Base-by-base conservation (phyloP, 2,888 invertebrate genomes). In the Euclidia mi region DNA sequence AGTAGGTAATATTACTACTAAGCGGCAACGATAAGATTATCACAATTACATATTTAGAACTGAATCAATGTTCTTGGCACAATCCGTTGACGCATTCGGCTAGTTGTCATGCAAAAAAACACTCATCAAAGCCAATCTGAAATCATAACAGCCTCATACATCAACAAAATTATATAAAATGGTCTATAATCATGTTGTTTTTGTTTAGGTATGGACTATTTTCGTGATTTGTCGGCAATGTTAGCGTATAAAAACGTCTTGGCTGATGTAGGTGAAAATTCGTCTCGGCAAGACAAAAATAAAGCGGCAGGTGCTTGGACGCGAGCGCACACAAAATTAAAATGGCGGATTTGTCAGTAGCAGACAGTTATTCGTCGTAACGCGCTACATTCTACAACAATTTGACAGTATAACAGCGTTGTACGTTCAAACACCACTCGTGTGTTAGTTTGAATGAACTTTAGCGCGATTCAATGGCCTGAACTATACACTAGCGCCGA, bases 101-200 rank as follows among this genome's bases (percentile, higher is more conserved):
- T 84, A 73, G 68, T 79, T 78, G 81, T 87, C 81, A 82, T 78
- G 75, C 78, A 83, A 86, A 84, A 88, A 85, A 84, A 79, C n/a
- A 81, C 77, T 84, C 87, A 88, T 89, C 88, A 90, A 89, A 91
- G 85, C 76, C 80, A 82, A 81, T 78, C 70, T 60, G 81, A 79
- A 81, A 73, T 77, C 79, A 74, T 82, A 88, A 90, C 81, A 76
- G 80, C 75, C 75, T 81, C 89, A 78, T 93, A 90, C 77, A 87
- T 93, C 90, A 92, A 75, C 80, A 74, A 85, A 90, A 93, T 91
- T 88, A 89, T 85, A 88, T 83, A 65, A 82, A 92, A 93, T 88
- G 81, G 87, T 78, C 90, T 87, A 92, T 94, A 92, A 93, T 89
- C 87, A 87, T 85, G 88, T 90, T 92, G 93, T 92, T 90, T 89